Conservation (phyloP, 2,113 vertebrate species). For the Syngnathus scovelli region DNA sequence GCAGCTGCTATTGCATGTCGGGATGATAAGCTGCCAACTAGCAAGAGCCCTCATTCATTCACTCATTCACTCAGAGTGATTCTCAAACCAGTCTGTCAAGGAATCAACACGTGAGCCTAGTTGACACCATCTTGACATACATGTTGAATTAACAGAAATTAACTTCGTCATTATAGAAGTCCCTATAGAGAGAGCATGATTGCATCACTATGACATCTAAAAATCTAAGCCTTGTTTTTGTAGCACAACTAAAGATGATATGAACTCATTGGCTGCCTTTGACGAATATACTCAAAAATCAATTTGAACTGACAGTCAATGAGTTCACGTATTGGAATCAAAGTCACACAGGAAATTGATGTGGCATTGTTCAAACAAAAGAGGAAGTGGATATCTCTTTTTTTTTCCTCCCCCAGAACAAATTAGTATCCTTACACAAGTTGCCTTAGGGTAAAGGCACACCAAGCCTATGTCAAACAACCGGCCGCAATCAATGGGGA, state of each 20-base stretch:
- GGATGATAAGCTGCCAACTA: conserved; percentile 5
- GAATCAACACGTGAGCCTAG: not conserved
- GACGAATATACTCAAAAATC: too few species aligned
- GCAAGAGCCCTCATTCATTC: conserved; percentile 3
- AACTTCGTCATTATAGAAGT: not conserved
- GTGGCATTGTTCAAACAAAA: not conserved
- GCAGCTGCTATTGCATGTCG: conserved; percentile 22
- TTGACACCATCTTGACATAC: not conserved
- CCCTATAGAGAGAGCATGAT: not conserved
- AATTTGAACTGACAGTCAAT: too few species aligned
- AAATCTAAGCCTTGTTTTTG: not conserved
- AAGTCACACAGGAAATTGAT: not conserved
- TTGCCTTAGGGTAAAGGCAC: not conserved
- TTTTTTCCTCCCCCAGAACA: not conserved
- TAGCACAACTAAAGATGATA: not conserved
- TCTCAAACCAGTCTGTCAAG: conserved; percentile 1
- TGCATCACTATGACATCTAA: not conserved
- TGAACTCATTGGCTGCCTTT: not conserved
- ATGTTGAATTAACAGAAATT: not conserved
- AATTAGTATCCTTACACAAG: not conserved
- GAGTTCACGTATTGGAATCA: not conserved
- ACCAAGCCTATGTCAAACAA: not conserved
- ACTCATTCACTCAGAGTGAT: conserved; percentile 4
- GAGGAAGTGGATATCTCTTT: not conserved
- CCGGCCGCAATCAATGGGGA: not conserved